Evolutionary conservation across 1,140 invertebrate species (phyloP), one percentile per base, ranked within the genome.

Genomic region (Microplitis mediator): DNA sequence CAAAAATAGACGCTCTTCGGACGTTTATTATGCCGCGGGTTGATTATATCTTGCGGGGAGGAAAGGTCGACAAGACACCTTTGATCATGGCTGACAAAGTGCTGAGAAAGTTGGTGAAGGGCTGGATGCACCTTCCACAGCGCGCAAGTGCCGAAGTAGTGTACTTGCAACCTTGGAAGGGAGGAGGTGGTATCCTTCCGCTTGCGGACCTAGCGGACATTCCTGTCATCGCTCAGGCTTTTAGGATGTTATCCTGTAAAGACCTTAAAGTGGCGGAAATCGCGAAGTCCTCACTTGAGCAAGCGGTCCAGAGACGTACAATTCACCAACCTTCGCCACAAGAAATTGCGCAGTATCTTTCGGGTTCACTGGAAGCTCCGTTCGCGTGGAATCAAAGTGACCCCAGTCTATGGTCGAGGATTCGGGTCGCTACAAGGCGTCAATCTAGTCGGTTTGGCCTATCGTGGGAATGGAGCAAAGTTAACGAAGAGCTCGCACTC

Each of bases 1-100:
- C 83, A 87, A 73, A 84, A 66, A 51, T 85, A 5, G 82, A 87
- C 45, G 79, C 81, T 0, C 6, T 82, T 5, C 78, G 71, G 1
- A 82, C 79, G 0, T 86, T 85, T 61, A 71, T 87, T 0, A 16
- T 83, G 39, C 80, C 86, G 0, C 54, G 75, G 3, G 56, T 85
- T 0, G 75, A 79, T 63, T 86, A 85, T 56, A 16, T 77, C 11
- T 65, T 84, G 45, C 54, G 79, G n/a, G 77, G 79, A 3, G 69
- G 72, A 4, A 16, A 66, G 0, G 45, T 82, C 9, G 6, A 69
- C 8, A 84, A 84, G 32, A 31, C 56, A 0, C 32, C 69, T 0
- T 58, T 79, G 13, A 76, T 9, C 0, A n/a, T 1, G 0, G 54
- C 76, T 11, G 85, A 84, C 64, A 71, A 69, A 0, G 13, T 9